Percentiles rank a stretch among this genome's conserved stretches.
These are phyloP conservation scores for Dermochelys coriacea DNA, from an alignment of 2,797 vertebrate genomes.

Conservation along the genomic window DNA sequence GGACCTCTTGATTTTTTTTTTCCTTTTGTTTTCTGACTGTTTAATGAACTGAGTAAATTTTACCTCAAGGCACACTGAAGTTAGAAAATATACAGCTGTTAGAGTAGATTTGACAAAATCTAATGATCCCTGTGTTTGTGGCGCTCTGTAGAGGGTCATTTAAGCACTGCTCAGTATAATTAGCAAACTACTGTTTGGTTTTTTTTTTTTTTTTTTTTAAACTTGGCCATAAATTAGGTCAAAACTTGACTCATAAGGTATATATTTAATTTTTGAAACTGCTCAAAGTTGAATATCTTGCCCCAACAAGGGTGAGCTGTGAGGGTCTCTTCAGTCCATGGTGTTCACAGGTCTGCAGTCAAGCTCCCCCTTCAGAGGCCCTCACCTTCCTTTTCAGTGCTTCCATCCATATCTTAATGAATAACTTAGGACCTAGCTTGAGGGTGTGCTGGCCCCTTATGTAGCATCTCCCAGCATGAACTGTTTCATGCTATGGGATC, in stretches of 20 bases:
- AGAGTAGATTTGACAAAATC: neutral
- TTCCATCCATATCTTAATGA: neutral
- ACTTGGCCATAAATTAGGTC: neutral
- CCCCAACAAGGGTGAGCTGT: neutral
- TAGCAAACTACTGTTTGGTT: neutral
- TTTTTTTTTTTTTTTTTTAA: neutral
- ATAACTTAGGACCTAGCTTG: neutral
- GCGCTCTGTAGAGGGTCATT: neutral
- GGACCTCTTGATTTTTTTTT: neutral
- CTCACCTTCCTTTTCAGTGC: neutral
- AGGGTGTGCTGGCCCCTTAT: neutral
- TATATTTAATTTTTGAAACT: neutral
- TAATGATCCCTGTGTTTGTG: neutral
- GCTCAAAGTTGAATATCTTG: neutral
- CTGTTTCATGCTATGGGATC: accelerated
- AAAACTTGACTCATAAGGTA: neutral
- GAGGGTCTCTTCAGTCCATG: neutral
- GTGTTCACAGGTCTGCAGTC: neutral
- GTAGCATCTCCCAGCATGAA: neutral
- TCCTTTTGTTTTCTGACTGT: neutral
- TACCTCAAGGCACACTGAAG: neutral
- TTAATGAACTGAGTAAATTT: neutral
- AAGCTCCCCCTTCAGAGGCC: neutral
- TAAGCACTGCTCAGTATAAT: accelerated
- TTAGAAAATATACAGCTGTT: neutral